Base-by-base conservation (phyloP, 2,113 vertebrate species). In the Caranx ignobilis region DNA sequence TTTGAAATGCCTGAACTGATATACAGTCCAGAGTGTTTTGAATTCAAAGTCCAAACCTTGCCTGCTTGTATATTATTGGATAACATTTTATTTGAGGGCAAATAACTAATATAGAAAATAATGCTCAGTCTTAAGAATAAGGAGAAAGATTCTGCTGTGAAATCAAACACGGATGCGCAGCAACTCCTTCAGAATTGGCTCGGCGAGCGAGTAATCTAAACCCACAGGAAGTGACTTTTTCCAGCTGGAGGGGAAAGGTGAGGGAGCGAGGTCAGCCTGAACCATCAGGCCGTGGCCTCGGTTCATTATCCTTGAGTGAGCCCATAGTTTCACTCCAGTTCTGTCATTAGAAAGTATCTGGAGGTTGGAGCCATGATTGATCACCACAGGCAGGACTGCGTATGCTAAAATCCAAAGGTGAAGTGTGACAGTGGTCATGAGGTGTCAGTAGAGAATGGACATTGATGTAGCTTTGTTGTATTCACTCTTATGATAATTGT, bases 1-100 rank as follows among this genome's bases (percentile, higher is more conserved):
- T 93, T 88, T 87, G 72, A 91, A 90, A 91, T 84, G 84, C 77
- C 79, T 88, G 88, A 85, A 91, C 82, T 87, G 85, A 88, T 85
- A 83, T 79, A 84, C 77, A 84, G 65, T 57, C 19, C 39, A 75
- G 67, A 71, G 81, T 81, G 78, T 84, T 81, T 90, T 79, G 59
- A 88, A 89, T 87, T 75, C 57, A 70, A 13, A 88, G 62, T 81
- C 57, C 35, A 64, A 87, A 79, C 50, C 61, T 71, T 7, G 70
- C 65, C 59, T 75, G 69, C 63, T 71, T 77, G 45, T 80, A 34
- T 70, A 81, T 77, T 84, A 32, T 70, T 85, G 52, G 78, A 41
- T 75, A 84, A 64, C 54, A 77, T 83, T 87, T 80, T 41, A 64
- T 83, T 86, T 83, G 60, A 84, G 60, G 76, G 80, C 31, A 77